Conservation (phyloP, 2,113 vertebrate genomes). For the Hoplias malabaricus region DNA sequence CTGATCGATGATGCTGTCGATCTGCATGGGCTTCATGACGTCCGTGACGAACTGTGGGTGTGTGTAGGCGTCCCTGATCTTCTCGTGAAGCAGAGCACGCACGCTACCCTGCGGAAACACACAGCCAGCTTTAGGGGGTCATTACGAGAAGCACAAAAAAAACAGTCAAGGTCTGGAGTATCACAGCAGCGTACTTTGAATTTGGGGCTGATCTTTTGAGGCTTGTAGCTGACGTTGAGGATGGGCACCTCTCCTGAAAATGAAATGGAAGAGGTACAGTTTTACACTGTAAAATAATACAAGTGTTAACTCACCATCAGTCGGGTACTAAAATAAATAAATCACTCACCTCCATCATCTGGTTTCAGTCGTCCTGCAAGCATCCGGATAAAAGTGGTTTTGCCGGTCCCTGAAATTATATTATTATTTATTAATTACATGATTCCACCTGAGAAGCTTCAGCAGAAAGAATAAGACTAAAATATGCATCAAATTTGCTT, state of each 20-base stretch:
- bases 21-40: constrained; percentile 96
- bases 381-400: constrained; percentile 98
- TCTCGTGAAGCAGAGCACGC: constrained; percentile 90
- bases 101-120: constrained; percentile 83
- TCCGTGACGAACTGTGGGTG: constrained; percentile 97
- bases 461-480: too few relatives aligned
- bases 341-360: constrained; percentile 85
- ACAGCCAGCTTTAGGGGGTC: background rate
- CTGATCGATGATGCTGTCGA: constrained; percentile 98
- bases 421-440: too few relatives aligned
- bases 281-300: background rate
- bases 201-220: constrained; percentile 91
- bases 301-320: background rate
- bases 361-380: constrained; percentile 91
- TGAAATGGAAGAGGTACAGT: constrained; percentile 47
- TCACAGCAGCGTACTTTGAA: constrained; percentile 72
- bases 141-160: background rate
- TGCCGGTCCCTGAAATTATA: constrained; percentile 87
- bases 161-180: background rate
- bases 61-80: constrained; percentile 94
- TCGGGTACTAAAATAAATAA: background rate
- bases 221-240: constrained; percentile 89
- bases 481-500: too few relatives aligned
- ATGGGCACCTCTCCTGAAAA: constrained; percentile 83
- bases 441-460: too few relatives aligned